phyloP scores from a whole-genome alignment of 2,888 invertebrate genomes.

The Catocala fraxini region DNA sequence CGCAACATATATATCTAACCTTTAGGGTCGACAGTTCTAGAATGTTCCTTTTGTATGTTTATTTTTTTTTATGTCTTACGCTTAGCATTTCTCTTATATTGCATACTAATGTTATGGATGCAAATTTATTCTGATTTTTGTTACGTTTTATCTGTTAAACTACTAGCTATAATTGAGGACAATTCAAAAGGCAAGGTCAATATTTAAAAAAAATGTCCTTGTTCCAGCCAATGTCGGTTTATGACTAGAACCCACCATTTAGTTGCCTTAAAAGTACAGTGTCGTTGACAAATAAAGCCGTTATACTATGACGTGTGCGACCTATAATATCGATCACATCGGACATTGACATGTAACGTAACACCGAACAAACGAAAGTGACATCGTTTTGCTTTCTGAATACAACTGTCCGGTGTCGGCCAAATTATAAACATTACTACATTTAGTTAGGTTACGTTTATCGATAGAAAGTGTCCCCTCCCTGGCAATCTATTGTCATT shows the following conservation, averaged over 20 bases:
- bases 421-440: constrained; percentile 67
- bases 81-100: background rate
- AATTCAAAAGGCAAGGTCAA: too few relatives aligned
- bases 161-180: too few relatives aligned
- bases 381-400: constrained; percentile 82
- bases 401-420: constrained; percentile 49
- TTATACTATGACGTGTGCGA: background rate
- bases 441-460: constrained; percentile 48
- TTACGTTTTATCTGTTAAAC: too few relatives aligned
- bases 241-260: too few relatives aligned
- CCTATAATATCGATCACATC: constrained; percentile 43
- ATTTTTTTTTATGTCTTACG: too few relatives aligned
- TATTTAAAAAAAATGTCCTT: too few relatives aligned
- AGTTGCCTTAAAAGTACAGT: constrained; percentile 5
- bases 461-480: constrained; percentile 62
- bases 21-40: background rate
- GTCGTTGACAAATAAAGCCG: background rate
- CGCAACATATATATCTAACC: background rate
- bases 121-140: too few relatives aligned
- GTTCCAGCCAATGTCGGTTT: too few relatives aligned
- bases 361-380: constrained; percentile 69
- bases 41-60: background rate
- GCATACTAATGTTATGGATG: too few relatives aligned
- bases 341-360: constrained; percentile 68
- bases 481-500: constrained; percentile 19